Percentiles rank a stretch among this genome's conserved stretches.
These are phyloP conservation scores for Anguilla rostrata DNA, from an alignment of 2,113 vertebrate species.

Conservation along the genomic window DNA sequence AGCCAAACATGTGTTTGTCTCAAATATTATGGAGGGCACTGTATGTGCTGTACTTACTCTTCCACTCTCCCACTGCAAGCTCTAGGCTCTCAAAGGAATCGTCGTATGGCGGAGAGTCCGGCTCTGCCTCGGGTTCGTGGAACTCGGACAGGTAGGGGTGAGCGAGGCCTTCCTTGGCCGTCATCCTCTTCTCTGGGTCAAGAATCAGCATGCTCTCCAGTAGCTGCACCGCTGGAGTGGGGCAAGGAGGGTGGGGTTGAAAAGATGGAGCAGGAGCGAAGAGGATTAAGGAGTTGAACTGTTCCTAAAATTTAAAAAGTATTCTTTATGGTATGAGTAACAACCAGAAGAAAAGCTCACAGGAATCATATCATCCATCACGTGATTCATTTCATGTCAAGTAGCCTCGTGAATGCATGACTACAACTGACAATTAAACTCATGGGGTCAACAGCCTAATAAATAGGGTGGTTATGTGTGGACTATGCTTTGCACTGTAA, in stretches of 20 bases:
- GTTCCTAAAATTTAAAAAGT: too few species aligned
- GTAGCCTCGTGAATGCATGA: too few species aligned
- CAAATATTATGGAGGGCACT: too few species aligned
- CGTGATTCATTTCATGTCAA: neutral
- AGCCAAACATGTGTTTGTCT: too few species aligned
- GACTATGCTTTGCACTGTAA: neutral
- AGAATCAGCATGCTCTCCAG: constrained; percentile 74
- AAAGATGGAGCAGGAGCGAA: neutral
- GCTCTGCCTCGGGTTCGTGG: constrained; percentile 69
- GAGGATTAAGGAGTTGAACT: neutral
- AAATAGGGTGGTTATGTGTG: neutral
- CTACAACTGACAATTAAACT: neutral
- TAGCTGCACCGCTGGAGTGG: constrained; percentile 59
- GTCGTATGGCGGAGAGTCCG: constrained; percentile 66
- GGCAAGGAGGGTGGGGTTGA: neutral
- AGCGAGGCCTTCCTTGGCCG: constrained; percentile 63
- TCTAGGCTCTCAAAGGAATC: constrained; percentile 78
- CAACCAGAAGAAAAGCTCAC: neutral
- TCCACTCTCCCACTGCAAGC: constrained; percentile 73
- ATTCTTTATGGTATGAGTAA: too few species aligned
- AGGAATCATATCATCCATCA: neutral
- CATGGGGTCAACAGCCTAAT: neutral
- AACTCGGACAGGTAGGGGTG: constrained; percentile 73
- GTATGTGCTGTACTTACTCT: constrained; percentile 60
- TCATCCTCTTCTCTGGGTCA: constrained; percentile 72